phyloP scores from a whole-genome alignment of 2,797 vertebrate genomes.

The Chelon auratus region DNA sequence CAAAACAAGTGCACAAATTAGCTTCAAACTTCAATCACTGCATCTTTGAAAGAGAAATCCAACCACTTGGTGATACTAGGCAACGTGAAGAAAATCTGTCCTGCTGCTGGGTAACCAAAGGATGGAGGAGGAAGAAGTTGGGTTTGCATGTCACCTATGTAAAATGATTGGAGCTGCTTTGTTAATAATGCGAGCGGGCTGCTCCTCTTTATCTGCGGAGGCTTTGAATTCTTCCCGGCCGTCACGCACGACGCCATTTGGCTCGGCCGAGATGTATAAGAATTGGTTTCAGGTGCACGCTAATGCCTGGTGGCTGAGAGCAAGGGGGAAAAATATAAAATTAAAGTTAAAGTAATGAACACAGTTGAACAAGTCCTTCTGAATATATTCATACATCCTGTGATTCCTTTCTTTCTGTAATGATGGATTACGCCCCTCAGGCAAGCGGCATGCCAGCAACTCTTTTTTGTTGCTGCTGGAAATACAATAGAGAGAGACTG shows the following conservation, averaged over 20 bases:
- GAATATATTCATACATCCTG: slow-evolving; percentile 68
- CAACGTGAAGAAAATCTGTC: slow-evolving; percentile 47
- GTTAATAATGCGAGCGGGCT: slow-evolving; percentile 12
- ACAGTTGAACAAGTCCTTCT: slow-evolving; percentile 63
- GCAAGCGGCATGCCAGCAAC: slow-evolving; percentile 65
- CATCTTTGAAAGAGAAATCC: slow-evolving; percentile 33
- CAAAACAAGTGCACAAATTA: slow-evolving; percentile 58
- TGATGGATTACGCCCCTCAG: slow-evolving; percentile 77
- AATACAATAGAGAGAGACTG: slow-evolving; percentile 71
- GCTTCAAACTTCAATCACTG: slow-evolving; percentile 41
- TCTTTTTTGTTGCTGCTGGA: slow-evolving; percentile 65
- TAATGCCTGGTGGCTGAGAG: slow-evolving; percentile 43
- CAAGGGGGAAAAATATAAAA: slow-evolving; percentile 24
- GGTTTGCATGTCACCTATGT: slow-evolving; percentile 18
- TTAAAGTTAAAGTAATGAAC: slow-evolving; percentile 67
- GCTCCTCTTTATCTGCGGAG: slow-evolving; percentile 23
- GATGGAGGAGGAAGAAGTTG: slow-evolving; percentile 17
- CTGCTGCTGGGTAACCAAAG: slow-evolving; percentile 36
- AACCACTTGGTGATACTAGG: slow-evolving; percentile 44
- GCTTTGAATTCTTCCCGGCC: slow-evolving; percentile 8
- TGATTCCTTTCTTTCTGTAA: slow-evolving; percentile 63
- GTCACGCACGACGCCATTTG: slow-evolving; percentile 1
- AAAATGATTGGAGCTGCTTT: slow-evolving; percentile 23
- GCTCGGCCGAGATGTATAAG: slow-evolving; percentile 11
- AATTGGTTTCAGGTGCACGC: slow-evolving; percentile 16